Base-by-base conservation (phyloP, 2,797 vertebrate genomes). In the Micropoecilia bifurca region DNA sequence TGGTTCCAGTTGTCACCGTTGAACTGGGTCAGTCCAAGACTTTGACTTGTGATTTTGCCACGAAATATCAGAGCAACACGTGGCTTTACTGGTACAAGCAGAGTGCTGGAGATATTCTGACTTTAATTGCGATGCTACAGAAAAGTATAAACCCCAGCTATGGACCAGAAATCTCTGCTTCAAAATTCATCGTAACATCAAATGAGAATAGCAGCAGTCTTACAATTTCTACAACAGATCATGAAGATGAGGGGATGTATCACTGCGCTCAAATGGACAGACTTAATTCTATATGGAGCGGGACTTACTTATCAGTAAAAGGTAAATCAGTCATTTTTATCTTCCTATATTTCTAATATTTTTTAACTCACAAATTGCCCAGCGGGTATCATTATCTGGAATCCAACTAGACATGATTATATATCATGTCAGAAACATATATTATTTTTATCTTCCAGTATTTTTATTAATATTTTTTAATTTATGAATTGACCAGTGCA, bases 151-250 rank as follows among this genome's bases (percentile, higher is more conserved):
- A 0, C 2, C 72, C 78, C 5, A 0, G 0, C 4, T 74, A 53
- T 68, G 36, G 0, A 18, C 6, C 46, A 20, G 0, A 10, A 0
- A 0, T n/a, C 41, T 68, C 36, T 3, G 6, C 47, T 25, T 74
- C 47, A 68, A 74, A 47, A 79, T 53, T 48, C 1, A 0, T 2
- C 5, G 46, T 6, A 50, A 1, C 22, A 0, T 50, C 16, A 0
- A 20, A 0, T 1, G 18, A 22, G 0, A 1, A 25, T 9, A 6
- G 36, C 25, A 41, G 45, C 45, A 72, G 0, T 22, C 45, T 72
- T 3, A 72, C n/a, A 18, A 73, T 73, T 36, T 43, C 22, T 3
- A 50, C 6, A 33, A 50, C 46, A 36, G 28, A 25, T 73, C 8
- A 25, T 36, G 13, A 73, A 25, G 78, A 80, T 0, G 78, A 80